These are phyloP conservation scores for Oxystoma pomonae DNA, from an alignment of 2,888 invertebrate genomes.

Conservation along the genomic window DNA sequence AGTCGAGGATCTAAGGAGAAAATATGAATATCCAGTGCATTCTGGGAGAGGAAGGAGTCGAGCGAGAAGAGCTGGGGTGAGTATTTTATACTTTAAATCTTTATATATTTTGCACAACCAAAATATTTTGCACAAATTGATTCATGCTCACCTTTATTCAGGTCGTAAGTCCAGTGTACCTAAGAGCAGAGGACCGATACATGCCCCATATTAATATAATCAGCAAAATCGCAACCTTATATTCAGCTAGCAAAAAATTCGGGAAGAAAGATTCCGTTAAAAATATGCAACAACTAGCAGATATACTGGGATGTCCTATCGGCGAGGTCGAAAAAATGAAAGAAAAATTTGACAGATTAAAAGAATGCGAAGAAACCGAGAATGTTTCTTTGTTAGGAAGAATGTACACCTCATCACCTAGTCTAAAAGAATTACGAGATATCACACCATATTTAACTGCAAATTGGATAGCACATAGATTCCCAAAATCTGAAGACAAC, in stretches of 20 bases:
- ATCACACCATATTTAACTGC: conserved; percentile 76
- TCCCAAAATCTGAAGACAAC: conserved; percentile 66
- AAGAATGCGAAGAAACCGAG: conserved; percentile 21
- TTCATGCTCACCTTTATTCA: no score
- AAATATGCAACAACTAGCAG: conserved; percentile 42
- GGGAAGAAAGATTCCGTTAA: conserved; percentile 35
- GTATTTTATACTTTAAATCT: no score
- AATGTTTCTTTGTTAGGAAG: conserved; percentile 65
- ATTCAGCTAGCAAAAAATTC: conserved; percentile 26
- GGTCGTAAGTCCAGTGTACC: conserved; percentile 58
- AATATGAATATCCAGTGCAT: conserved; percentile 54
- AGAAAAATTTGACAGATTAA: conserved; percentile 64
- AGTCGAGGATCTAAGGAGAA: conserved; percentile 58
- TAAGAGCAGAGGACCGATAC: conserved; percentile 65
- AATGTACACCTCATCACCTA: conserved; percentile 77
- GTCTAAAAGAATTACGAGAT: conserved; percentile 70
- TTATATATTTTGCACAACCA: no score
- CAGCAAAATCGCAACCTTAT: conserved; percentile 70
- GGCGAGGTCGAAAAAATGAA: conserved; percentile 68
- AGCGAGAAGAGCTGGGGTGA: conserved; percentile 45
- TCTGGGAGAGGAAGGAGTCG: conserved; percentile 51
- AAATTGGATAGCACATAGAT: conserved; percentile 76
- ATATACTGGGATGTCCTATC: conserved; percentile 47
- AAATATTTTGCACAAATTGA: no score
- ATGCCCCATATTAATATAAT: conserved; percentile 92